These are phyloP conservation scores for Synchiropus splendidus DNA, from an alignment of 2,113 vertebrate species.

Conservation along the genomic window DNA sequence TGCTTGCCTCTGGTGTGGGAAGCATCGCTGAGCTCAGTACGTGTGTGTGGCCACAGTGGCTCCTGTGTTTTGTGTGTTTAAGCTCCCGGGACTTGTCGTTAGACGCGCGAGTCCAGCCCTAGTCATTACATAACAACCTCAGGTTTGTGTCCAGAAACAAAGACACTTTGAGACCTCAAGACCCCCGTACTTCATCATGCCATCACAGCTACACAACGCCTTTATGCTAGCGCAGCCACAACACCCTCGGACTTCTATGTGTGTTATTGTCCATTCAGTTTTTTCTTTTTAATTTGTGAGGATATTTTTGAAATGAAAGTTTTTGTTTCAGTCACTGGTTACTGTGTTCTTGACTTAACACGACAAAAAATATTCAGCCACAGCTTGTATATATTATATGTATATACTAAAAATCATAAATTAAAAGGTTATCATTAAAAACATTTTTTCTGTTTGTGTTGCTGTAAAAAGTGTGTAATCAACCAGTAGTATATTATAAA, in stretches of 20 bases:
- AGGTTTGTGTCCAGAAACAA: constrained; percentile 34
- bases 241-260: not conserved
- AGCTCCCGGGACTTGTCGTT: constrained; percentile 25
- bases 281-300: not conserved
- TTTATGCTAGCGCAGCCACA: too few species aligned
- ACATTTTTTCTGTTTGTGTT: too few species aligned
- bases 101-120: constrained; percentile 3
- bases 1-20: constrained; percentile 83
- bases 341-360: too few species aligned
- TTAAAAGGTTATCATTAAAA: too few species aligned
- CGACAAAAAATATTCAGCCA: too few species aligned
- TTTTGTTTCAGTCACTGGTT: too few species aligned
- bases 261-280: not conserved
- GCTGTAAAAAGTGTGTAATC: too few species aligned
- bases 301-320: not conserved
- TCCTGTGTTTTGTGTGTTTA: constrained; percentile 28
- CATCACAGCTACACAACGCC: not conserved
- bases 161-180: constrained; percentile 25
- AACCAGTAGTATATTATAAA: too few species aligned
- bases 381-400: too few species aligned
- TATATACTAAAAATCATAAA: too few species aligned
- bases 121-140: constrained; percentile 23
- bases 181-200: constrained; percentile 12
- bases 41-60: constrained; percentile 37
- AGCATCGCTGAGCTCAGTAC: constrained; percentile 92